phyloP scores from a whole-genome alignment of 2,888 invertebrate species.

The Coelinius sp. region DNA sequence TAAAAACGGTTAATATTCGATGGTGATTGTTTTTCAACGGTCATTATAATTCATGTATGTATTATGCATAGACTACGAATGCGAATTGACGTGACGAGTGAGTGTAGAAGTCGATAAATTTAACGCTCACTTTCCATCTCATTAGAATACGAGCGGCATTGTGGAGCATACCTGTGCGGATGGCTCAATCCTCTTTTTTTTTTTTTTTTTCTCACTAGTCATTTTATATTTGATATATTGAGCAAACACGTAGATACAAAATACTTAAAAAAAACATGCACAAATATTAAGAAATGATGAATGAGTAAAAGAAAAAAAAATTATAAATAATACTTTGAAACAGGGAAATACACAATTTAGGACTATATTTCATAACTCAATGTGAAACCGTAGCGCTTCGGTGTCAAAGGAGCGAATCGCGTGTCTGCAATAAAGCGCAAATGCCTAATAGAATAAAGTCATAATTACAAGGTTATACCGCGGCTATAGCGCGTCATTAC shows the following conservation, averaged over 20 bases:
- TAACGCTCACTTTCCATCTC: constrained; percentile 51
- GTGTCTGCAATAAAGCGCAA: constrained; percentile 50
- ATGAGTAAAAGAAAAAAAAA: too few relatives aligned
- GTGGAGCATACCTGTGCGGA: constrained; percentile 16
- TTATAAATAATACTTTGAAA: too few relatives aligned
- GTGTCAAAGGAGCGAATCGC: constrained; percentile 37
- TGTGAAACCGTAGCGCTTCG: constrained; percentile 1
- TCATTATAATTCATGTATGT: background rate
- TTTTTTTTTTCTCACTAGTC: background rate
- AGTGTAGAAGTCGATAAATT: constrained; percentile 43
- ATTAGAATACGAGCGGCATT: constrained; percentile 44
- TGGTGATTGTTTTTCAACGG: background rate
- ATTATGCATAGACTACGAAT: background rate
- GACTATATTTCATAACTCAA: background rate
- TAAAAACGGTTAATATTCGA: background rate
- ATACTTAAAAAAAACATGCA: too few relatives aligned
- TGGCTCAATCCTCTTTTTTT: constrained; percentile 40
- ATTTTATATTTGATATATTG: background rate
- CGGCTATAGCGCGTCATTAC: constrained; percentile 56
- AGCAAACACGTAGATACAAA: too few relatives aligned
- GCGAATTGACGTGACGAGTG: constrained; percentile 7
- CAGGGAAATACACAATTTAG: too few relatives aligned
- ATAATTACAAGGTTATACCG: constrained; percentile 61
- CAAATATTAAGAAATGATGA: too few relatives aligned
- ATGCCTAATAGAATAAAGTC: constrained; percentile 59